Evolutionary conservation across 1,140 invertebrate species (phyloP).

Genomic region (Mesaphorura yosii): DNA sequence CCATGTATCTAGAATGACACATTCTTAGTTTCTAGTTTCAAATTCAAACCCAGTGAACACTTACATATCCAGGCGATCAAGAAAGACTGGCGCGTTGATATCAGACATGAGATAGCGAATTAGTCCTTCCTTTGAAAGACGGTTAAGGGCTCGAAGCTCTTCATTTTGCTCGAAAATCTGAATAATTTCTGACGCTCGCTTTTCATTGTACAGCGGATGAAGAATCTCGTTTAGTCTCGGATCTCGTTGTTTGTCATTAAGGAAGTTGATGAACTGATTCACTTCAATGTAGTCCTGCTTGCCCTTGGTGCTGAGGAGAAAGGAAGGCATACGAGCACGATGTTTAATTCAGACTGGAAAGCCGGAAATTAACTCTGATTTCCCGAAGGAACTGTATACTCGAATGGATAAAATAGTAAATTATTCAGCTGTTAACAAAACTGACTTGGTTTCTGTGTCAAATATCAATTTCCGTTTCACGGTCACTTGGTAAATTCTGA

Average conservation of each 20-base stretch:
- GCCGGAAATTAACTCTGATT: neutral
- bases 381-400: too few species aligned
- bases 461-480: too few species aligned
- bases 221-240: conserved; percentile 97
- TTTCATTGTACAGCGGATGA: conserved; percentile 93
- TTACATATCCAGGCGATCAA: conserved; percentile 91
- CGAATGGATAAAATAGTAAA: too few species aligned
- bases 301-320: conserved; percentile 62
- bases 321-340: neutral
- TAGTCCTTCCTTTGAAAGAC: conserved; percentile 84
- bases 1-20: conserved; percentile 94
- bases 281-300: conserved; percentile 75
- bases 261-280: conserved; percentile 81
- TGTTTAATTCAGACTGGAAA: neutral
- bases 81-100: conserved; percentile 96
- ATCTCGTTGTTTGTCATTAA: conserved; percentile 98
- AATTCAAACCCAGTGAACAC: too few species aligned
- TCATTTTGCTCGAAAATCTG: conserved; percentile 83
- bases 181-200: conserved; percentile 85
- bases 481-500: too few species aligned
- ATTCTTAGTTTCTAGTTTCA: too few species aligned
- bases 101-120: conserved; percentile 98
- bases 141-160: conserved; percentile 54
- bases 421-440: too few species aligned
- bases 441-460: too few species aligned